A percentile compares a stretch with the other conserved stretches of the same genome.
Conservation (phyloP, 2,113 vertebrate genomes). For the Eclectus roratus region DNA sequence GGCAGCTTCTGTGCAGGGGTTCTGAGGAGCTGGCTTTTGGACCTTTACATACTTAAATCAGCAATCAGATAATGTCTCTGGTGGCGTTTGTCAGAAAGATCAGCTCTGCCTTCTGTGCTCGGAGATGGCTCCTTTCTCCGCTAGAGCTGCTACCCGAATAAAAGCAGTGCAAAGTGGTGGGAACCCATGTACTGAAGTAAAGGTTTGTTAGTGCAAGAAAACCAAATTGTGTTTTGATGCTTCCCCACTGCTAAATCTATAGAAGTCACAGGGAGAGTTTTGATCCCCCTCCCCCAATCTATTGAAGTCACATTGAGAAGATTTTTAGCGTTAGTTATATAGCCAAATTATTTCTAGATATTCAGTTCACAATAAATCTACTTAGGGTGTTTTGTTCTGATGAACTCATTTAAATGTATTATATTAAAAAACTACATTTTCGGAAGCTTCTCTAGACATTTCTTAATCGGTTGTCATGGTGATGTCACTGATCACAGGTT, state of each 20-base stretch:
- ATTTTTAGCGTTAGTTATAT: background rate
- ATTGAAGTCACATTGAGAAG: background rate
- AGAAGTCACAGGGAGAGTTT: background rate
- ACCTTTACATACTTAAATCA: background rate
- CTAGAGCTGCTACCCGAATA: background rate
- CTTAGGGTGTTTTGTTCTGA: slow-evolving; percentile 44
- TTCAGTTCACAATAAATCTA: slow-evolving; percentile 33
- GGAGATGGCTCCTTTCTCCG: background rate
- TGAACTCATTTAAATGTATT: slow-evolving; percentile 50
- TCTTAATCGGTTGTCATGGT: slow-evolving; percentile 58
- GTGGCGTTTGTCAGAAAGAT: background rate
- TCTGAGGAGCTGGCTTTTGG: background rate
- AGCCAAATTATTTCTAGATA: slow-evolving; percentile 17
- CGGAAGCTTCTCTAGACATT: slow-evolving; percentile 27
- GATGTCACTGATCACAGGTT: slow-evolving; percentile 53
- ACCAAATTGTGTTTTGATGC: background rate
- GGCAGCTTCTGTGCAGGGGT: background rate
- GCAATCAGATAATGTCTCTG: background rate
- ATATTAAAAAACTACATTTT: slow-evolving; percentile 52
- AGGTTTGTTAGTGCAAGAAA: background rate
- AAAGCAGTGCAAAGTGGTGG: background rate
- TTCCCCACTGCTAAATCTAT: background rate
- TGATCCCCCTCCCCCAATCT: background rate
- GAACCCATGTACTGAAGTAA: background rate
- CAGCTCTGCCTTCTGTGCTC: background rate